Evolutionary conservation across 2,113 vertebrate genomes (phyloP).

Genomic region (Ailurus styani): DNA sequence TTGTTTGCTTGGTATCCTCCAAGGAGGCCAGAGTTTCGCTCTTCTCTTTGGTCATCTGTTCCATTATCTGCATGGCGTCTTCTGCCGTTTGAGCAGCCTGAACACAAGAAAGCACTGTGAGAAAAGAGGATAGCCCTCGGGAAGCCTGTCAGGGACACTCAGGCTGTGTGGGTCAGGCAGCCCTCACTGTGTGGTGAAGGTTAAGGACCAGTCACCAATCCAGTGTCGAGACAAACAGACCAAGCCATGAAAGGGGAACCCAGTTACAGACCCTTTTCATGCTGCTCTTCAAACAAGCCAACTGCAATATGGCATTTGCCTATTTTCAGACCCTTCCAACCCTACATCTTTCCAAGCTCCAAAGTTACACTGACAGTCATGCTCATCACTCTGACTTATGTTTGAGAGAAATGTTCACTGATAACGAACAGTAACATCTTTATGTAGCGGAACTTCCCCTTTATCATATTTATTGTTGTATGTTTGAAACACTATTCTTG

Average conservation of each 20-base stretch:
- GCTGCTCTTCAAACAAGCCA: background rate
- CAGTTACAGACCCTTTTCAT: background rate
- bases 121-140: background rate
- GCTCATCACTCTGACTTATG: background rate
- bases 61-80: constrained; percentile 84
- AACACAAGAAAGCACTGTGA: constrained; percentile 19
- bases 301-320: too few species aligned
- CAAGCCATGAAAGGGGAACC: background rate
- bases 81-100: constrained; percentile 87
- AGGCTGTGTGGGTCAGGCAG: constrained; percentile 11
- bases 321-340: background rate
- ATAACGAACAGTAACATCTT: background rate
- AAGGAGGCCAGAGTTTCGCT: constrained; percentile 81
- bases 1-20: constrained; percentile 83
- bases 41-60: constrained; percentile 88
- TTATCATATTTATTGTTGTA: background rate
- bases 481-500: background rate
- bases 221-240: constrained; percentile 25
- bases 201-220: background rate
- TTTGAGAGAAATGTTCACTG: background rate
- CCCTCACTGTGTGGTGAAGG: background rate
- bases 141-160: accelerated
- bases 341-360: background rate
- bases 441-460: background rate
- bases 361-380: background rate